Base-by-base conservation (phyloP, 2,797 vertebrate species). In the Halcyon smyrnensis region DNA sequence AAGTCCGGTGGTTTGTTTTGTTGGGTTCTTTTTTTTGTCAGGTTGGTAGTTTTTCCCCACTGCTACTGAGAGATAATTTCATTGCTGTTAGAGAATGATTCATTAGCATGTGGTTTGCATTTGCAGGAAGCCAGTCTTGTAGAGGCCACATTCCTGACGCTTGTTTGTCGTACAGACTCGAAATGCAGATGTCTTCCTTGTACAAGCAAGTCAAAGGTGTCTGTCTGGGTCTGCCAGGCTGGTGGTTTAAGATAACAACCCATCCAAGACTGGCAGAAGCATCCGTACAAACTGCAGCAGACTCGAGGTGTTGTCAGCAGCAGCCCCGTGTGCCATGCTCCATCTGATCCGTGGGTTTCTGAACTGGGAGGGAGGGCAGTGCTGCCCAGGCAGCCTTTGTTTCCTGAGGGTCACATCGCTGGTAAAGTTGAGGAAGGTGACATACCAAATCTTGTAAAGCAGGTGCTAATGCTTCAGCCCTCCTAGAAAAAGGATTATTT, bases 81-180 rank as follows among this genome's bases (percentile, higher is more conserved):
- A 41, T 64, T 93, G 65, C 92, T 87, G 24, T 65, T 93, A 37
- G 68, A 70, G 89, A 84, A 50, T 92, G 92, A 96, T 96, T 94
- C 86, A 92, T 96, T 96, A 87, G 39, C 90, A 54, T 80, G 71
- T 89, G 90, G 67, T 91, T 92, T 95, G 78, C 78, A 59, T 93
- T 96, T 93, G 34, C 82, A 92, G 87, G 93, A 96, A 96, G 64
- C 68, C 59, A 65, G 28, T 81, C 85, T 93, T 90, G 80, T 73
- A 88, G 90, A 86, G 70, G 77, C 90, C 62, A 21, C 92, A 81
- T 94, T 97, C 89, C 82, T 96, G 73, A 15, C 80, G 71, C 89
- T 70, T 79, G 80, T 56, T 94, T 85, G 76, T 73, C 94, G 94
- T 90, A 81, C 77, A 84, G 37, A 84, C 7, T 2, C 1, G 0